phyloP scores from a whole-genome alignment of 1,140 invertebrate genomes.

The Spodoptera frugiperda region DNA sequence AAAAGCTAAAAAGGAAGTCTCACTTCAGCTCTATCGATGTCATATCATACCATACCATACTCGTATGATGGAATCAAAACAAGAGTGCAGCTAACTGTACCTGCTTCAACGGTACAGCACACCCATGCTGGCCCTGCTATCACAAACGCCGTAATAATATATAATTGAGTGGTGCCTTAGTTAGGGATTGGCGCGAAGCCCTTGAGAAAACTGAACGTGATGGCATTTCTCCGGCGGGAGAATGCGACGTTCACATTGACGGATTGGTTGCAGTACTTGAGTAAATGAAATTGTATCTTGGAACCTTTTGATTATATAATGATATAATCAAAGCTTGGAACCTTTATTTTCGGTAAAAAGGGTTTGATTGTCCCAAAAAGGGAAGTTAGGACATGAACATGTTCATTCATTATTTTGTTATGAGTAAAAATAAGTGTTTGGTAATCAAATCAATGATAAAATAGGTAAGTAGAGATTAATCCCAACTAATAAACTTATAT shows the following conservation, averaged over 20 bases:
- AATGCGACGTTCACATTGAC: background rate
- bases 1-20: background rate
- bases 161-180: conserved; percentile 40
- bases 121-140: conserved; percentile 30
- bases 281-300: background rate
- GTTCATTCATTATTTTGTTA: background rate
- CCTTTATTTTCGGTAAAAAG: too few species aligned
- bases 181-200: conserved; percentile 30
- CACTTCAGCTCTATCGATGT: background rate
- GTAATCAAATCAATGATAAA: too few species aligned
- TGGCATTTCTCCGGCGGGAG: conserved; percentile 1
- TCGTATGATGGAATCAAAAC: conserved; percentile 28
- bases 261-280: background rate
- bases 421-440: too few species aligned
- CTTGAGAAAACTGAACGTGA: conserved; percentile 43
- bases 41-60: background rate
- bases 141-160: conserved; percentile 40
- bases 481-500: too few species aligned
- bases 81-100: conserved; percentile 13
- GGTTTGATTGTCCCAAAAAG: too few species aligned
- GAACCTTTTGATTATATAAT: too few species aligned
- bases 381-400: background rate
- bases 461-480: too few species aligned
- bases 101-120: conserved; percentile 32
- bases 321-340: too few species aligned